Evolutionary conservation across 2,797 vertebrate species (phyloP).

Genomic region (Staurois parvus): DNA sequence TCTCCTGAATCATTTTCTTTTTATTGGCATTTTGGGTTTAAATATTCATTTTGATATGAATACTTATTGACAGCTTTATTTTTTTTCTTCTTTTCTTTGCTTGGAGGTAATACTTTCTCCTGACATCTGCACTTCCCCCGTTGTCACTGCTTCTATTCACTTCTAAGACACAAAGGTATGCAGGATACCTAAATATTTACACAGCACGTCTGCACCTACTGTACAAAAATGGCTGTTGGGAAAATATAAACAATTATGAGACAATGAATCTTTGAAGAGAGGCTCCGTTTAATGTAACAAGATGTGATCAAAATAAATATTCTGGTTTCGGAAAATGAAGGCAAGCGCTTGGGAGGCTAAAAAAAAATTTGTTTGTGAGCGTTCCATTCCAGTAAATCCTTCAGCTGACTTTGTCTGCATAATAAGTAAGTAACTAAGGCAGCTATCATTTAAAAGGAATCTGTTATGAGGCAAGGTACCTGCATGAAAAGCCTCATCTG

Average conservation of each 20-base stretch:
- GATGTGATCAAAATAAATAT: constrained; percentile 36
- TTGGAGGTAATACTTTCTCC: not conserved
- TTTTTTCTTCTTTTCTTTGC: not conserved
- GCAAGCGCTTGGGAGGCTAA: not conserved
- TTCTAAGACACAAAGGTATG: constrained; percentile 45
- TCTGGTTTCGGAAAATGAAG: not conserved
- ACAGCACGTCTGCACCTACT: constrained; percentile 52
- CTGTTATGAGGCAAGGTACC: too few relatives aligned
- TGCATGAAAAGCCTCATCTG: too few relatives aligned
- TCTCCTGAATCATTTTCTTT: too few relatives aligned
- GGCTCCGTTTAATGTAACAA: constrained; percentile 22
- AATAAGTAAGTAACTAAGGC: not conserved
- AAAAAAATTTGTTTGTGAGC: not conserved
- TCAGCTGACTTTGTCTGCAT: not conserved
- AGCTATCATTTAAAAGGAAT: too few relatives aligned
- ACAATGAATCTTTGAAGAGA: constrained; percentile 29
- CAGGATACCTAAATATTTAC: constrained; percentile 54
- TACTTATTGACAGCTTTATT: not conserved
- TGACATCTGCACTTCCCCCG: not conserved
- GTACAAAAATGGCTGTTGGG: constrained; percentile 32
- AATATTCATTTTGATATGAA: too few relatives aligned
- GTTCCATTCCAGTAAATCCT: constrained; percentile 4
- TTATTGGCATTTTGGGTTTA: too few relatives aligned
- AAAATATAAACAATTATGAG: constrained; percentile 14
- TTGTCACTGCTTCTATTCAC: constrained; percentile 33